Evolutionary conservation across 2,113 vertebrate species (phyloP).

Genomic region (Micronycteris hirsuta): DNA sequence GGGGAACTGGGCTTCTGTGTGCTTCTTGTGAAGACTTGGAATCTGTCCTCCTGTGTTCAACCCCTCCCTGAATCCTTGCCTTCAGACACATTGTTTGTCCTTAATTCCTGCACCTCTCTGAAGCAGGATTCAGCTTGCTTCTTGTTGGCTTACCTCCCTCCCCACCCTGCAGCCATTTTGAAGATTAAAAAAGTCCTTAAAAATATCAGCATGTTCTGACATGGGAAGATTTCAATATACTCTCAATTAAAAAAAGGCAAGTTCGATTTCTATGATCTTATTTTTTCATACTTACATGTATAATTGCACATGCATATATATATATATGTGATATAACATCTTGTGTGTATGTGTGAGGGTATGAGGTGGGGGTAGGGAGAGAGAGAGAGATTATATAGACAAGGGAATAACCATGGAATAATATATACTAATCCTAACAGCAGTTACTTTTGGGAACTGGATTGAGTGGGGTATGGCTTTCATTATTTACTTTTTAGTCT

Average conservation of each 20-base stretch:
- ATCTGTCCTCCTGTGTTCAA: not conserved
- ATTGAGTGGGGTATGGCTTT: not conserved
- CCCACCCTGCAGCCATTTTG: not conserved
- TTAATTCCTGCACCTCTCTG: not conserved
- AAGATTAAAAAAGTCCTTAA: not conserved
- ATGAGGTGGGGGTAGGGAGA: not conserved
- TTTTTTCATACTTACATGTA: not conserved
- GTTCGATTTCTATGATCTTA: conserved; percentile 5
- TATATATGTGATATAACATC: not conserved
- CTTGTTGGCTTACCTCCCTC: not conserved
- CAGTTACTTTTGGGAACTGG: not conserved
- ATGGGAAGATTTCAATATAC: not conserved
- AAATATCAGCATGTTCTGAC: not conserved
- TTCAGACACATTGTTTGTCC: not conserved
- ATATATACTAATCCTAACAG: not conserved
- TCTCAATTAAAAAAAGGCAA: not conserved
- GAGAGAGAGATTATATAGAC: too few relatives aligned
- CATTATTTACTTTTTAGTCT: not conserved
- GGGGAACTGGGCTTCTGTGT: not conserved
- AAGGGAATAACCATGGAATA: not conserved
- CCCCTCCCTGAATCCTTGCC: not conserved
- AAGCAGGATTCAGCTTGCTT: conserved; percentile 26
- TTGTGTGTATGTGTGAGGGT: not conserved
- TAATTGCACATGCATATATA: not conserved
- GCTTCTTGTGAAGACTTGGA: not conserved